These are phyloP conservation scores for Diacarnus erythraeanus DNA, from an alignment of 37 sponge, comb jelly and placozoan genomes.

Conservation along the genomic window DNA sequence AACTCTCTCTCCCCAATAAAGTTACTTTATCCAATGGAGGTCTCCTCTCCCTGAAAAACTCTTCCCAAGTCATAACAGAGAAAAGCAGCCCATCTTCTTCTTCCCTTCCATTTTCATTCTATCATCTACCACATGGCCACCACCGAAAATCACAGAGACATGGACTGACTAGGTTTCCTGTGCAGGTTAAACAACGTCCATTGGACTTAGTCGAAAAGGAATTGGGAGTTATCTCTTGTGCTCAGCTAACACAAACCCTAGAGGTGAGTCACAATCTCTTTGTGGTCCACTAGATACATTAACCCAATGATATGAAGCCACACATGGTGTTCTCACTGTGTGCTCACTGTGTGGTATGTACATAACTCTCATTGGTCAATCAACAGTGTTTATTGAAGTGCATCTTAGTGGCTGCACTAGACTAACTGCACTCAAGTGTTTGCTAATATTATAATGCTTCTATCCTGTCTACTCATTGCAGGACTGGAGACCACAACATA, in stretches of 20 bases:
- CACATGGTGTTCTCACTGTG: too few species aligned
- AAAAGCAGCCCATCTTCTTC: neutral
- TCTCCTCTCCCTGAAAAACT: constrained; percentile 9
- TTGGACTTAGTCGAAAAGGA: constrained; percentile 13
- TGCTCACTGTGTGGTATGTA: too few species aligned
- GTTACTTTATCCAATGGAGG: constrained; percentile 34
- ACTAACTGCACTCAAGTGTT: too few species aligned
- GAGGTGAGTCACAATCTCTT: neutral
- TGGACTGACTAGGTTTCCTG: constrained; percentile 19
- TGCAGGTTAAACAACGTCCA: constrained; percentile 12
- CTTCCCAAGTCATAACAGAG: neutral
- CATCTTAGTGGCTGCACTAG: too few species aligned
- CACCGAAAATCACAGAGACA: neutral
- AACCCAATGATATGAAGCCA: too few species aligned
- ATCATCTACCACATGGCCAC: neutral
- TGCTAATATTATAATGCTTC: too few species aligned
- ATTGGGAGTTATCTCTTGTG: constrained; percentile 22
- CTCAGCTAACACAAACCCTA: constrained; percentile 9
- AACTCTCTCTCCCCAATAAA: constrained; percentile 3
- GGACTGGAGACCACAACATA: too few species aligned
- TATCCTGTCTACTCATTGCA: too few species aligned
- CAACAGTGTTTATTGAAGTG: too few species aligned
- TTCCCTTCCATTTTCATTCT: neutral
- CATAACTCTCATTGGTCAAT: too few species aligned
- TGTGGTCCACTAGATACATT: too few species aligned